A percentile compares a stretch with the other conserved stretches of the same genome.
Conservation (phyloP, 2,888 invertebrate genomes). For the Watsonalla binaria region DNA sequence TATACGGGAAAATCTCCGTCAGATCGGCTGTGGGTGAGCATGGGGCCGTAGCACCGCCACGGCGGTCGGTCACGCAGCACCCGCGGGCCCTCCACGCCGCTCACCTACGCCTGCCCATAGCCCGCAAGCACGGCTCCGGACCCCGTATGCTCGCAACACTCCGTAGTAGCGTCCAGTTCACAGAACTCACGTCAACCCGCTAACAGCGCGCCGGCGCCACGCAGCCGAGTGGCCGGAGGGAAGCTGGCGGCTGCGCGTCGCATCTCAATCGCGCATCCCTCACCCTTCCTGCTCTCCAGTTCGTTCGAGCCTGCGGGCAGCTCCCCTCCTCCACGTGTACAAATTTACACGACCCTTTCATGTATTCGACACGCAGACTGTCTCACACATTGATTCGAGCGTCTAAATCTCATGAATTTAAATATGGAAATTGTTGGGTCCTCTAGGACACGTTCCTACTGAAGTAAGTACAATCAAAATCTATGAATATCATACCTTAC, state of each 20-base stretch:
- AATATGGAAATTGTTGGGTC: no score
- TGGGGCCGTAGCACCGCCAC: constrained; percentile 83
- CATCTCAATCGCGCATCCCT: constrained; percentile 66
- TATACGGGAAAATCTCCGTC: constrained; percentile 92
- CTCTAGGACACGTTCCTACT: no score
- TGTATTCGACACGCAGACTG: constrained; percentile 15
- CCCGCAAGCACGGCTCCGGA: constrained; percentile 52
- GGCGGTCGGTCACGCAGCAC: constrained; percentile 71
- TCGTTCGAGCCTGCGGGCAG: constrained; percentile 17
- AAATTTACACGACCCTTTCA: constrained; percentile 12
- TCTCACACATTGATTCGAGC: constrained; percentile 9
- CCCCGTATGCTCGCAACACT: constrained; percentile 41
- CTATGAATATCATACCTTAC: no score
- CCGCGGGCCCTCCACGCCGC: constrained; percentile 76
- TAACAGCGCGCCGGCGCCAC: constrained; percentile 69
- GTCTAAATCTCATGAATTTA: constrained; percentile 9
- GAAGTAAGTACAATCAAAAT: no score
- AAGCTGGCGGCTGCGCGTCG: constrained; percentile 76
- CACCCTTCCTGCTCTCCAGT: constrained; percentile 36
- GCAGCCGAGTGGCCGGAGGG: constrained; percentile 47
- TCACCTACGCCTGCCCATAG: constrained; percentile 67
- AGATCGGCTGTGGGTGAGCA: constrained; percentile 91
- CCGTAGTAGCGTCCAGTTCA: constrained; percentile 49
- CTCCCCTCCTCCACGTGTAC: constrained; percentile 19
- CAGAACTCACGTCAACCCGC: constrained; percentile 51